Conservation (phyloP, 2,888 invertebrate species). For the Acronicta leporina region DNA sequence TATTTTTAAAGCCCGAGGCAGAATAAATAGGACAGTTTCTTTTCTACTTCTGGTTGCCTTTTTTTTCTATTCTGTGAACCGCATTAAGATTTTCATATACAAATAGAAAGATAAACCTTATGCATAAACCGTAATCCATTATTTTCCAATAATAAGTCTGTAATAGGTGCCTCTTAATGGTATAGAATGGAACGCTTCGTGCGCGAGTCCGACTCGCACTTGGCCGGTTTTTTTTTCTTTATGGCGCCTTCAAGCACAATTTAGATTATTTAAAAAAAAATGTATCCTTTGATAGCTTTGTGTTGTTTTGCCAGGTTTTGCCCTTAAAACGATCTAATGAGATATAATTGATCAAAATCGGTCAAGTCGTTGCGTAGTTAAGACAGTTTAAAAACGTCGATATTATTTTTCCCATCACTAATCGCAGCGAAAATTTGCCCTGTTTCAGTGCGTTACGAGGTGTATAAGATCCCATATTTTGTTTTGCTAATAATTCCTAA, state of each 20-base stretch:
- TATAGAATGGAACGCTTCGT: no score
- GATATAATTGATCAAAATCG: conserved; percentile 14
- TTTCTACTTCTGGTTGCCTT: conserved; percentile 4
- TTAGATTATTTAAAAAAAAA: conserved; percentile 10
- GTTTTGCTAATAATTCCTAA: neutral
- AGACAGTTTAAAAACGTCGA: conserved; percentile 7
- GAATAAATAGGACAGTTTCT: neutral
- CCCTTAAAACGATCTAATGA: conserved; percentile 20
- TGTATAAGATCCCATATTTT: conserved; percentile 30
- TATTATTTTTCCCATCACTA: conserved; percentile 33
- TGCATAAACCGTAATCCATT: neutral
- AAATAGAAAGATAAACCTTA: conserved; percentile 3
- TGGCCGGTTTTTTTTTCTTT: neutral
- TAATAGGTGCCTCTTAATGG: no score
- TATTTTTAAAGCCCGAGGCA: conserved; percentile 2
- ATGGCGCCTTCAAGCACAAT: neutral
- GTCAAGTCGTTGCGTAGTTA: neutral
- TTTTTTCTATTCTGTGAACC: conserved; percentile 10
- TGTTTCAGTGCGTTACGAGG: conserved; percentile 36
- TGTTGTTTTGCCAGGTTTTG: conserved; percentile 23
- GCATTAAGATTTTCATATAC: conserved; percentile 15
- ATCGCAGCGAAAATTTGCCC: conserved; percentile 24
- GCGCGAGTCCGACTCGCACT: no score
- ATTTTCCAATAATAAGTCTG: neutral
- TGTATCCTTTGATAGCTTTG: conserved; percentile 26